Evolutionary conservation across 2,113 vertebrate species (phyloP).

Genomic region (Nothoprocta perdicaria): DNA sequence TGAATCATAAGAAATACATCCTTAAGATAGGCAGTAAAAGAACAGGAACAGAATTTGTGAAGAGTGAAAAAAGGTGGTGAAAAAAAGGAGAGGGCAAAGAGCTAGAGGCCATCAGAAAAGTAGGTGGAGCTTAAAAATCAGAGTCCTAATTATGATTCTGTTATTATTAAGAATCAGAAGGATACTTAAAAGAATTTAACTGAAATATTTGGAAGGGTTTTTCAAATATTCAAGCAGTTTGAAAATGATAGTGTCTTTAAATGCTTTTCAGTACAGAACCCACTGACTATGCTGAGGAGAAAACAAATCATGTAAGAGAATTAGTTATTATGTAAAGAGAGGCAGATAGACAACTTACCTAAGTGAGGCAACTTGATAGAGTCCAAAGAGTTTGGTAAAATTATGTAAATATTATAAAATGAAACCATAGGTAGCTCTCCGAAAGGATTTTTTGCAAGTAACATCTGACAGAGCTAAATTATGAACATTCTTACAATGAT

Average conservation of each 20-base stretch:
- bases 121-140: background rate
- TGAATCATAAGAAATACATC: background rate
- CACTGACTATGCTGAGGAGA: background rate
- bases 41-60: background rate
- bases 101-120: background rate
- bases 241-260: background rate
- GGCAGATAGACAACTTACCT: background rate
- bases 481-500: background rate
- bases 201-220: background rate
- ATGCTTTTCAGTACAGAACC: background rate
- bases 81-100: background rate
- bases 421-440: background rate
- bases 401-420: background rate
- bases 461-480: background rate
- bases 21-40: background rate
- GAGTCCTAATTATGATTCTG: background rate
- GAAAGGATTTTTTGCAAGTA: conserved; percentile 29
- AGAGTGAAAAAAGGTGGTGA: background rate
- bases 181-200: background rate
- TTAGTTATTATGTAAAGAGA: background rate
- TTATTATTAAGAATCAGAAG: background rate
- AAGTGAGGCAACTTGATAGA: background rate
- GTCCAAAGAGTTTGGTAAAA: background rate
- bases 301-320: background rate
- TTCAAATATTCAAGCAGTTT: background rate